Evolutionary conservation across 2,888 invertebrate genomes (phyloP), one percentile per base, ranked within the genome.

Genomic region (Stramonita haemastoma): DNA sequence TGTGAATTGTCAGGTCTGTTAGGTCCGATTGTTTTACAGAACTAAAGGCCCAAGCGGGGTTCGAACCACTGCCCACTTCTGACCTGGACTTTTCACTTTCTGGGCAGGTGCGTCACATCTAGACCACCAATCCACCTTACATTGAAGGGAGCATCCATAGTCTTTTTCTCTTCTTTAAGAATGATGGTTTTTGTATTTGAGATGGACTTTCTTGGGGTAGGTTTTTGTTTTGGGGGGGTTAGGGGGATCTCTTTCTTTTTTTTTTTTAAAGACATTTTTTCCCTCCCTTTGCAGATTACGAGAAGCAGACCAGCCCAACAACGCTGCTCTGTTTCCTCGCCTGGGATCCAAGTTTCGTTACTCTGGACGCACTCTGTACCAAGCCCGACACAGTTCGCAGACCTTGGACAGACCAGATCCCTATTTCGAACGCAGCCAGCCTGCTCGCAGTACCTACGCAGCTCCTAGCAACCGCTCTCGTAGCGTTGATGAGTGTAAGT

Each of bases 301-400:
- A 97, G 98, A 98, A 89, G 98, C 98, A 4, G 98, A 98, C 96
- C 98, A 98, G 90, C 97, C 97, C 89, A 97, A 94, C 79, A 95
- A 97, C 93, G 98, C 97, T 96, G 97, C 97, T 89, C 97, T 98
- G 90, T 94, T 96, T 90, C 95, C 96, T 87, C 93, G 95, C 70
- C 96, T 96, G 91, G 96, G 96, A 32, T 98, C 98, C 26, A 98
- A 98, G 94, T 99, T 99, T 97, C 97, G 99, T 88, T 99, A 99
- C 96, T 98, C 98, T 87, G 99, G 99, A 1, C 97, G 99, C 96
- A 99, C 99, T 92, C 98, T 98, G 96, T 99, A 98, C 96, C 99
- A 99, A 97, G 98, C 98, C 1, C 94, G 96, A 96, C 98, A 98
- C 96, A 98, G 98, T 85, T 96, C 96, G 66, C 95, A 96, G 73